Conservation (phyloP, 1,140 invertebrate genomes). For the Pinna nobilis region DNA sequence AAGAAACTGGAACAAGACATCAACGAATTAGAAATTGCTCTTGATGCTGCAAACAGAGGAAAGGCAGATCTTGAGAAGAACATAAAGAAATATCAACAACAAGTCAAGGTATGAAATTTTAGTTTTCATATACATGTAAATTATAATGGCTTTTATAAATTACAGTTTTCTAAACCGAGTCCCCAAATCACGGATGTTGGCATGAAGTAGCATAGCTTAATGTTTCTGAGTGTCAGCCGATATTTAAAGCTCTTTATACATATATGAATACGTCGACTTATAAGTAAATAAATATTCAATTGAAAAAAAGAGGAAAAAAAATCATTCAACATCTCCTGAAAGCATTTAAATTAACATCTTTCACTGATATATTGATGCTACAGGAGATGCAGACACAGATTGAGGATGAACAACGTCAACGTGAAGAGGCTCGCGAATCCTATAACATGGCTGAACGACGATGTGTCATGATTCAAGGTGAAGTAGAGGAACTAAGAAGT, state of each 20-base stretch:
- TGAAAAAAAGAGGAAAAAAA: too few species aligned
- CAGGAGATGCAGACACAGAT: conserved; percentile 82
- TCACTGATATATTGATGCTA: not conserved
- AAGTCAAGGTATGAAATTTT: conserved; percentile 82
- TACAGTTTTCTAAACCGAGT: too few species aligned
- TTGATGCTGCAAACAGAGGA: conserved; percentile 85
- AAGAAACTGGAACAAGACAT: conserved; percentile 99
- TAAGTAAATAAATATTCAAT: not conserved
- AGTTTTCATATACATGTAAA: too few species aligned
- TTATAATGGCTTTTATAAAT: too few species aligned
- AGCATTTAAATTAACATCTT: not conserved
- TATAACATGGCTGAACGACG: conserved; percentile 96
- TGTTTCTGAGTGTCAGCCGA: not conserved
- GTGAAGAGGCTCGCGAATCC: conserved; percentile 97
- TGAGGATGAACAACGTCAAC: conserved; percentile 97
- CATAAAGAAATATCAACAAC: conserved; percentile 97
- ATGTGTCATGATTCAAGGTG: conserved; percentile 94
- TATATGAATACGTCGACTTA: not conserved
- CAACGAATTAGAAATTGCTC: conserved; percentile 98
- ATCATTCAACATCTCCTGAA: not conserved
- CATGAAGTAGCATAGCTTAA: not conserved
- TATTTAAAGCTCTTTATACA: too few species aligned
- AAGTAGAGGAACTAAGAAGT: conserved; percentile 96
- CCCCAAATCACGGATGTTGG: too few species aligned
- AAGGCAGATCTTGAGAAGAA: conserved; percentile 99